phyloP scores from a whole-genome alignment of 2,113 vertebrate species.

The Larimichthys polyactis region DNA sequence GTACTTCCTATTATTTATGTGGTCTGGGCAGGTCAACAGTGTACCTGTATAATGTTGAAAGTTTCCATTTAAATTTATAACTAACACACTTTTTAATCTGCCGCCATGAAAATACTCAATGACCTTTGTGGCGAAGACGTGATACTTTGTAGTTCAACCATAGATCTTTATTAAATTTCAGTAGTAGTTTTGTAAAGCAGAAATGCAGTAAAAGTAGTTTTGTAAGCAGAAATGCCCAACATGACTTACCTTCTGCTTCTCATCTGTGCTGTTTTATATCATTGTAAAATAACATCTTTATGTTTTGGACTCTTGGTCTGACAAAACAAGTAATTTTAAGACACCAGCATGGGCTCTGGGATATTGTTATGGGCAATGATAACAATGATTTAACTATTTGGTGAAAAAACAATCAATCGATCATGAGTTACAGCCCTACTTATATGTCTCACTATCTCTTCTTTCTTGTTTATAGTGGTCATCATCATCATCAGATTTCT shows the following conservation, averaged over 20 bases:
- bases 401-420: background rate
- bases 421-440: background rate
- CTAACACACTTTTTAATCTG: conserved; percentile 26
- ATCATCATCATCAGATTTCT: background rate
- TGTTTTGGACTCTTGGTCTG: background rate
- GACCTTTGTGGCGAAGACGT: conserved; percentile 9
- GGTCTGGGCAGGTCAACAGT: conserved; percentile 60
- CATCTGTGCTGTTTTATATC: background rate
- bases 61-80: conserved; percentile 49
- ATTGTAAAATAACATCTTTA: conserved; percentile 8
- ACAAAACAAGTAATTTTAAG: background rate
- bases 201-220: background rate
- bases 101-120: conserved; percentile 32
- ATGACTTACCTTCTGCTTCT: background rate
- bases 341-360: background rate
- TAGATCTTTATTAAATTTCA: background rate
- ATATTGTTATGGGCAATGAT: background rate
- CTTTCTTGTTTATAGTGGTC: background rate
- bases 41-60: conserved; percentile 48
- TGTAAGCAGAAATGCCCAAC: background rate
- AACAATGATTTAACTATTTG: background rate
- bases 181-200: background rate
- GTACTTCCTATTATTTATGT: conserved; percentile 72
- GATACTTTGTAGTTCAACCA: conserved; percentile 18
- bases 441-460: background rate